These are phyloP conservation scores for Drosophila lacertosa DNA, from an alignment of 1,140 invertebrate species.

Conservation along the genomic window DNA sequence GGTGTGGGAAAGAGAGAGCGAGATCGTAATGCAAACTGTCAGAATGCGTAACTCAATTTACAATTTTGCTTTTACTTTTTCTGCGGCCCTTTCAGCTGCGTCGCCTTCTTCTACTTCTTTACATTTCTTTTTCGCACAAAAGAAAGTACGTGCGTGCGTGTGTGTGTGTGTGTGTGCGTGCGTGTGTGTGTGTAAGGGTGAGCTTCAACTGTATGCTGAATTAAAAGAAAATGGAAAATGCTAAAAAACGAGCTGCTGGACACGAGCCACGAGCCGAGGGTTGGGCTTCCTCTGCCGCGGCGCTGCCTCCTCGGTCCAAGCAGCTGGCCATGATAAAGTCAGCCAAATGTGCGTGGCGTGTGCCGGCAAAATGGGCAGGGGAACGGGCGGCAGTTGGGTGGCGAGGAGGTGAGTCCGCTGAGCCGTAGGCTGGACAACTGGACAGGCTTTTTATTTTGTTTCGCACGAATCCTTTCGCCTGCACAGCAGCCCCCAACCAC, in stretches of 20 bases:
- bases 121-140: slow-evolving; percentile 50
- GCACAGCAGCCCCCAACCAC: slow-evolving; percentile 11
- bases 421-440: slow-evolving; percentile 60
- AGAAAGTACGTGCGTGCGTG: slow-evolving; percentile 22
- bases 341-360: slow-evolving; percentile 77
- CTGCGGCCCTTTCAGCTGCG: not conserved
- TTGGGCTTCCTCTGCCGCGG: slow-evolving; percentile 31
- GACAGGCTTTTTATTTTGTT: slow-evolving; percentile 64
- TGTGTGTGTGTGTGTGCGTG: slow-evolving; percentile 6
- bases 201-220: slow-evolving; percentile 55
- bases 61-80: slow-evolving; percentile 70
- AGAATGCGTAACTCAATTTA: slow-evolving; percentile 82
- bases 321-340: slow-evolving; percentile 67
- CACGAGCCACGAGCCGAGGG: slow-evolving; percentile 45
- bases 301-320: slow-evolving; percentile 2
- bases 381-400: not conserved
- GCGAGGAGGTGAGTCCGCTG: slow-evolving; percentile 12
- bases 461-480: slow-evolving; percentile 79
- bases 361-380: slow-evolving; percentile 34
- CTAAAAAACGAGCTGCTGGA: slow-evolving; percentile 65
- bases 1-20: slow-evolving; percentile 25
- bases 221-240: slow-evolving; percentile 82
- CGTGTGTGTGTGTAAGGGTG: slow-evolving; percentile 7
- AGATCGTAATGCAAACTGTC: slow-evolving; percentile 79
- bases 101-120: not conserved